These are phyloP conservation scores for Sinohyriopsis cumingii DNA, from an alignment of 2,888 invertebrate species.

Conservation along the genomic window DNA sequence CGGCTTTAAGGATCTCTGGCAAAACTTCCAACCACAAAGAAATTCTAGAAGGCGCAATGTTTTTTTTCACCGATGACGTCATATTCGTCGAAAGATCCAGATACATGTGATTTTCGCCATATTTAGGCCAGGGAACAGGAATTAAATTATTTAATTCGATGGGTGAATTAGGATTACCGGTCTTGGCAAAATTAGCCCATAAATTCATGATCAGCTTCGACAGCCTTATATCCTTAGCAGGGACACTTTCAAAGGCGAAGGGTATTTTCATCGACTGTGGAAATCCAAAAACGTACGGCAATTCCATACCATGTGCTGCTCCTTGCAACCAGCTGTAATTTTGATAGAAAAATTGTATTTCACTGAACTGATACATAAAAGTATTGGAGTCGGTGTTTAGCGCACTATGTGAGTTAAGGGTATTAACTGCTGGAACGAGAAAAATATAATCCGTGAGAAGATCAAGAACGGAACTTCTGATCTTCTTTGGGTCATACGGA, in stretches of 20 bases:
- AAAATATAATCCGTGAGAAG: constrained; percentile 97
- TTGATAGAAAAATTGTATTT: constrained; percentile 30
- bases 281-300: constrained; percentile 60
- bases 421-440: constrained; percentile 72
- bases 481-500: constrained; percentile 77
- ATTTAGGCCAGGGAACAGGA: too few relatives aligned
- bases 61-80: too few relatives aligned
- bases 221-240: constrained; percentile 85
- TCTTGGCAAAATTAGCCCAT: constrained; percentile 95
- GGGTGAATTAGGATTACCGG: constrained; percentile 75
- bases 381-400: constrained; percentile 7
- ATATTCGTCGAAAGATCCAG: too few relatives aligned
- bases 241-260: constrained; percentile 78
- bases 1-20: too few relatives aligned
- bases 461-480: constrained; percentile 91
- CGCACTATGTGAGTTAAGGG: constrained; percentile 88
- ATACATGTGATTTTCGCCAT: too few relatives aligned
- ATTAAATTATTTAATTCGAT: too few relatives aligned
- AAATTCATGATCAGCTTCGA: constrained; percentile 91
- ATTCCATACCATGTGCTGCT: constrained; percentile 63
- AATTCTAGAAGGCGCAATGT: too few relatives aligned
- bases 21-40: too few relatives aligned
- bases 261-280: constrained; percentile 5
- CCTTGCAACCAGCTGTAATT: constrained; percentile 55
- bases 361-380: constrained; percentile 46